phyloP scores from a whole-genome alignment of 1,140 invertebrate species.

The Myzus persicae region DNA sequence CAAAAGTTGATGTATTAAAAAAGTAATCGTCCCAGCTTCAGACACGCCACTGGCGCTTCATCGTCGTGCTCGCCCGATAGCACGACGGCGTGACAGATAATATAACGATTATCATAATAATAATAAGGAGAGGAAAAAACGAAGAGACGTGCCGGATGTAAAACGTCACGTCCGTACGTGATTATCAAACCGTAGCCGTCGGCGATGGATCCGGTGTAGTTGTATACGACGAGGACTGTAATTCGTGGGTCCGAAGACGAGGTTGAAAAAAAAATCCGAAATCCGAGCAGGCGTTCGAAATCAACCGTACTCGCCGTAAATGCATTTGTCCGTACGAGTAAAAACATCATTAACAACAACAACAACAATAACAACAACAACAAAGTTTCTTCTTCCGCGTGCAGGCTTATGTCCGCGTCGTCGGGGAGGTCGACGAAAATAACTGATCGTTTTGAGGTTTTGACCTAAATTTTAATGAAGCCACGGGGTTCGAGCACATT shows the following conservation, averaged over 20 bases:
- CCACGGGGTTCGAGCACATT: neutral
- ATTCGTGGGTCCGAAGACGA: no score
- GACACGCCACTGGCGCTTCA: neutral
- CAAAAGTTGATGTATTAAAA: neutral
- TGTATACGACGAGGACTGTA: neutral
- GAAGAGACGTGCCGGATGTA: neutral
- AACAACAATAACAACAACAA: neutral
- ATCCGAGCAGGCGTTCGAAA: neutral
- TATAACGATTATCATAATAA: neutral
- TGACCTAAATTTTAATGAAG: constrained; percentile 6
- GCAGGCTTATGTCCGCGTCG: neutral
- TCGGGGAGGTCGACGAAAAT: neutral
- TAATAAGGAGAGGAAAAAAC: neutral
- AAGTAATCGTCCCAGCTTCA: neutral
- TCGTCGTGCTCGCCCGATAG: neutral
- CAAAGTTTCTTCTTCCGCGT: neutral
- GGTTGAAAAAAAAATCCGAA: neutral
- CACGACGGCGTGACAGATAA: neutral
- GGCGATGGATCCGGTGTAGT: no score
- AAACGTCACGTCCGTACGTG: neutral
- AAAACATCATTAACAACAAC: neutral
- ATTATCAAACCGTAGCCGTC: neutral
- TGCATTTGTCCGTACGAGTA: neutral
- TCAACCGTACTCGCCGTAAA: neutral
- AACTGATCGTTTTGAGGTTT: constrained; percentile 26